Base-by-base conservation (phyloP, 2,113 vertebrate species). In the Mormyrus iriodes region DNA sequence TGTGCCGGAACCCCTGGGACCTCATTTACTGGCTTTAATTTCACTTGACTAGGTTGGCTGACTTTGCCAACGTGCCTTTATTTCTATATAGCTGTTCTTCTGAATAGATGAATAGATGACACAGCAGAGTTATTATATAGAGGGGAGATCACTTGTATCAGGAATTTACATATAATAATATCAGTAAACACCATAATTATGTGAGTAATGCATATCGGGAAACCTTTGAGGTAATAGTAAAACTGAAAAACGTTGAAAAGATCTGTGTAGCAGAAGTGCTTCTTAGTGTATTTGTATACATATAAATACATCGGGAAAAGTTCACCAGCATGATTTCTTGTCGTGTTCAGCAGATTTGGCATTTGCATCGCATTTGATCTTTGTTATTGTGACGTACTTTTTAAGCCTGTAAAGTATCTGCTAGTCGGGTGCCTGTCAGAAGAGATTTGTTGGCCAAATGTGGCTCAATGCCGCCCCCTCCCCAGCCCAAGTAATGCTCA, bases 391-490 rank as follows among this genome's bases (percentile, higher is more conserved):
- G 27, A 76, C 27, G 13, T 73, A 73, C 31, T 15, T 15, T 76
- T 35, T 5, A 39, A 76, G 19, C 31, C 19, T 4, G 8, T 8
- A 3, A 69, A 69, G 9, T 76, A 39, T 13, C 31, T 79, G 17
- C 13, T 6, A 8, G 35, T 39, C 6, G 0, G 0, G 15, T 7
- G 73, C 73, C 31, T 79, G 15, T 42, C 31, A 79, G 13, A 79
- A 42, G 73, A 79, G 35, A 76, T 76, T 17, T 17, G 27, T n/a
- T 17, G 13, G 61, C 61, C 61, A 31, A 69, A 69, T 31, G 10
- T 69, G 61, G 58, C 84, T 58, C 85, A 87, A 58, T 46, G n/a
- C n/a, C n/a, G n/a, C 58, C 61, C 82, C 35, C 48, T 39, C 87
- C n/a, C 27, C 58, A 61, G 12, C 69, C 52, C 53, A 65, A 82